A percentile compares a stretch with the other conserved stretches of the same genome.
Evolutionary conservation across 2,888 invertebrate species (phyloP).

Genomic region (Phorcus lineatus): DNA sequence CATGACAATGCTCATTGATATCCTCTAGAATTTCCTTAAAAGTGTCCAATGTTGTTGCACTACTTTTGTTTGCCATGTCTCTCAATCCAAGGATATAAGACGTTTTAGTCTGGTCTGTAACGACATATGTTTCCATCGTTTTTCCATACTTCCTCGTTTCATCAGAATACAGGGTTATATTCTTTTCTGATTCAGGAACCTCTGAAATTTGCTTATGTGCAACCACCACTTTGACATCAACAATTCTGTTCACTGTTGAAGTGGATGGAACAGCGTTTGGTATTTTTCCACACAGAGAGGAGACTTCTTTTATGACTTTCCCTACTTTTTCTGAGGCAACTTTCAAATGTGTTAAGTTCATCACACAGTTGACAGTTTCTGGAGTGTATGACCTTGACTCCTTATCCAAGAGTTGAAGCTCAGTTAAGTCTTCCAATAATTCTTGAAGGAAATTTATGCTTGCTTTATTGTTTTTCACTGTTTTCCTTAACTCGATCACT

Average conservation of each 20-base stretch:
- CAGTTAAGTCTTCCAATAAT: too few relatives aligned
- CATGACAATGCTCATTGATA: conserved; percentile 2
- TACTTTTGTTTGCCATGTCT: conserved; percentile 33
- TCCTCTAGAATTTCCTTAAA: conserved; percentile 30
- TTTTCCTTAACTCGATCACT: neutral
- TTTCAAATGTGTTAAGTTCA: conserved; percentile 16
- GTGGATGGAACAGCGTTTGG: conserved; percentile 14
- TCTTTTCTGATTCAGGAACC: neutral
- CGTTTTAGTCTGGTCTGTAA: conserved; percentile 12
- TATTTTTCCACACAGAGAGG: neutral
- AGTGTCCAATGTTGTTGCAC: conserved; percentile 27
- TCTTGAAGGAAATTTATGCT: too few relatives aligned
- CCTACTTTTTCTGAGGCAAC: conserved; percentile 19
- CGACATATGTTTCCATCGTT: conserved; percentile 26
- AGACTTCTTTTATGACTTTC: conserved; percentile 6
- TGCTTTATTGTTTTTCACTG: neutral
- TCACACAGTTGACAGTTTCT: conserved; percentile 25
- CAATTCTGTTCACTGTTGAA: conserved; percentile 29
- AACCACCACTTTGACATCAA: neutral
- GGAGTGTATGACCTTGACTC: neutral
- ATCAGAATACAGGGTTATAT: conserved; percentile 36
- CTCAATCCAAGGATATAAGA: conserved; percentile 30
- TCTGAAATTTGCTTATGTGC: neutral
- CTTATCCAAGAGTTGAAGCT: neutral
- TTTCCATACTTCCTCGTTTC: conserved; percentile 35